These are phyloP conservation scores for Mellilla xanthometata DNA, from an alignment of 2,888 invertebrate species.

Conservation along the genomic window DNA sequence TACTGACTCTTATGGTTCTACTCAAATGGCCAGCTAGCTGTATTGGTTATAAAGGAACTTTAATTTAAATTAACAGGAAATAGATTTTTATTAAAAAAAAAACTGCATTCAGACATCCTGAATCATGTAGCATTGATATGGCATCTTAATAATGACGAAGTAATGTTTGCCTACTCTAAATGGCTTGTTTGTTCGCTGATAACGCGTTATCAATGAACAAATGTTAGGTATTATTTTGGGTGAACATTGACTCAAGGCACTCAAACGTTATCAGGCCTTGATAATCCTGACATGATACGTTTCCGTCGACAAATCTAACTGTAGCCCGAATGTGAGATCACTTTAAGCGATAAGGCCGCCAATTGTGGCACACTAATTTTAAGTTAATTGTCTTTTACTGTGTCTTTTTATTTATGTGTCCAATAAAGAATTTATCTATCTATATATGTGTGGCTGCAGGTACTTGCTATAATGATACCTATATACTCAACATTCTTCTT, in stretches of 20 bases:
- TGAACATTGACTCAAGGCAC: conserved; percentile 71
- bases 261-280: conserved; percentile 52
- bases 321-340: conserved; percentile 8
- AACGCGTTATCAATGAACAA: conserved; percentile 58
- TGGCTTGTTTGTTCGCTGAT: conserved; percentile 67
- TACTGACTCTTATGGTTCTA: too few species aligned
- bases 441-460: too few species aligned
- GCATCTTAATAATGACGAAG: conserved; percentile 62
- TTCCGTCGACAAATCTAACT: conserved; percentile 43
- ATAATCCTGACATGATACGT: conserved; percentile 54
- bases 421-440: too few species aligned
- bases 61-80: too few species aligned
- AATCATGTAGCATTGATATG: conserved; percentile 41
- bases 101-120: background rate
- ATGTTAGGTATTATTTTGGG: conserved; percentile 71
- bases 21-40: too few species aligned
- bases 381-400: too few species aligned
- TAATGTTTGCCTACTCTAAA: conserved; percentile 74
- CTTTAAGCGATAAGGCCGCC: too few species aligned
- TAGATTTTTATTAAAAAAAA: too few species aligned
- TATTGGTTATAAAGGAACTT: too few species aligned
- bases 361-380: too few species aligned
- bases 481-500: background rate
- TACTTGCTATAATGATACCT: background rate
- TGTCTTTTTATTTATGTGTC: too few species aligned